Base-by-base conservation (phyloP, 2,797 vertebrate genomes). In the Poecilia gillii region DNA sequence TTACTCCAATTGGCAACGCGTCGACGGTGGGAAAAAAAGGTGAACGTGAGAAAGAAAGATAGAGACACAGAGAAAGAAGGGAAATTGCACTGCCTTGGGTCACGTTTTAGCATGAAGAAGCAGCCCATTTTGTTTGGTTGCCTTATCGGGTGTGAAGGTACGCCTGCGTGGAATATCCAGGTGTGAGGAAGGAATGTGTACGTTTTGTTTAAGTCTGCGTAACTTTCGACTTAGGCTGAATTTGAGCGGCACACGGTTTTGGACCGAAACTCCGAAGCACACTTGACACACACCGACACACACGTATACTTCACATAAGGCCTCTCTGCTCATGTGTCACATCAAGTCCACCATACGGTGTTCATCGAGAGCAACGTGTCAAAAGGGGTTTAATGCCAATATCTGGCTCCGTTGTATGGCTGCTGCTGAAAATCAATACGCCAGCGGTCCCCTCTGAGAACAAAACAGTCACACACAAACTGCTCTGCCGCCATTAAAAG, bases 341-440 rank as follows among this genome's bases (percentile, higher is more conserved):
- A 89, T 90, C 84, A 84, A 81, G 82, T 84, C 81, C 74, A 87
- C 83, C 87, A 78, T 80, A 64, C 75, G 68, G 81, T 87, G 86
- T 90, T 92, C 88, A 91, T 83, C 84, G 80, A 87, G 81, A 91
- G 82, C 85, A 86, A 93, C 87, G 84, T 89, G 92, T 94, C 94
- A 95, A 88, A 93, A 87, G 89, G 89, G 91, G 88, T 94, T 96
- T 93, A 94, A 94, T 90, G 90, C 90, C 92, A 91, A 93, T 91
- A 92, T 80, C 88, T 93, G 77, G 87, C 88, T 90, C 80, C 76
- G 76, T 85, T 93, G 89, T 89, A 84, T 82, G 84, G 83, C 87
- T 73, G 64, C 81, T 70, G 81, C 83, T 81, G 80, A 94, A 94
- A 94, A 93, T 94, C 91, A 92, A 94, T 93, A 94, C 84, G 70